Percentiles rank a stretch among this genome's conserved stretches.
These are phyloP conservation scores for Aspidiotus rigidus DNA, from an alignment of 2,888 invertebrate genomes.

Conservation along the genomic window DNA sequence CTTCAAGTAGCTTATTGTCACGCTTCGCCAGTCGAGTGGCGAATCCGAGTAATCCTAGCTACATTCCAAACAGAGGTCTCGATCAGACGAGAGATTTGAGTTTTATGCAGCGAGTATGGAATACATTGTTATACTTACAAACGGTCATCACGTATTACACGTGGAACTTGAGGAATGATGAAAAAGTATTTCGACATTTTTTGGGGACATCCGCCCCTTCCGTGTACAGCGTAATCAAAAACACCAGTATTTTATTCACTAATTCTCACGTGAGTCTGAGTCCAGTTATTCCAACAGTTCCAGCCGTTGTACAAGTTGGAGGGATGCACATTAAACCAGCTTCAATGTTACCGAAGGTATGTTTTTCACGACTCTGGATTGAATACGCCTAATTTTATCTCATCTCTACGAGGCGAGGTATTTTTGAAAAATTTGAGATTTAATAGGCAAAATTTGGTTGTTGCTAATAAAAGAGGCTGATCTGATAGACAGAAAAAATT, in stretches of 20 bases:
- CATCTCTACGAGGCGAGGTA: not conserved
- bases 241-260: conserved; percentile 20
- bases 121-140: conserved; percentile 9
- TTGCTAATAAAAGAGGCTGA: too few relatives aligned
- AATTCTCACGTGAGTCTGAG: not conserved
- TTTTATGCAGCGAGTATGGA: conserved; percentile 14
- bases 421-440: not conserved
- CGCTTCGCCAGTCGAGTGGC: conserved; percentile 19
- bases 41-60: conserved; percentile 16
- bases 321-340: conserved; percentile 15
- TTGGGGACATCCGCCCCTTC: conserved; percentile 2
- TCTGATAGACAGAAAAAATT: too few relatives aligned
- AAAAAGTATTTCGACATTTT: conserved; percentile 5
- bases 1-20: conserved; percentile 9
- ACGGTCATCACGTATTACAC: not conserved
- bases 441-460: not conserved
- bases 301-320: conserved; percentile 10
- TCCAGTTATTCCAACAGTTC: conserved; percentile 10
- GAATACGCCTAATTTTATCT: not conserved
- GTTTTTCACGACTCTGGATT: not conserved
- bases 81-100: not conserved
- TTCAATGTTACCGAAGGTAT: conserved; percentile 3
- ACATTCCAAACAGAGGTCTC: conserved; percentile 40
- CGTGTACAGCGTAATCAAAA: not conserved
- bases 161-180: not conserved